Conservation (phyloP, 2,797 vertebrate species). For the Pitangus sulphuratus region DNA sequence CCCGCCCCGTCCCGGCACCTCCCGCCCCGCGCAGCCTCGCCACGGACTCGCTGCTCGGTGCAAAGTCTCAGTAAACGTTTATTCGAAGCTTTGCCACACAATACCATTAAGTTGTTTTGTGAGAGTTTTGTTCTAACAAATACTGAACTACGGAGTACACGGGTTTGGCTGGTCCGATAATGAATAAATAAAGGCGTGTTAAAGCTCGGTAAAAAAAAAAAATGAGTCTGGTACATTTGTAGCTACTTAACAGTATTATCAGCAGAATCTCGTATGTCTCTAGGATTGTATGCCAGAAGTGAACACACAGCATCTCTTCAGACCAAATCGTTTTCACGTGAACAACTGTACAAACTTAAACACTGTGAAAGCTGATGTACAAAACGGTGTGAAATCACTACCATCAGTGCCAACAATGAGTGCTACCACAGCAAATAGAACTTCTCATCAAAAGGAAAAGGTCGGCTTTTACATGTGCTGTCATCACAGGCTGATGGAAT, state of each 20-base stretch:
- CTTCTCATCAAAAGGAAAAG: background rate
- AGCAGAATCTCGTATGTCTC: background rate
- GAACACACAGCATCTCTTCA: background rate
- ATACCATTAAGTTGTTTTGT: slow-evolving; percentile 50
- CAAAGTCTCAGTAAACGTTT: slow-evolving; percentile 67
- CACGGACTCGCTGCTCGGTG: background rate
- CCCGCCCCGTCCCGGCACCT: fast-evolving
- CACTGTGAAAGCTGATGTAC: slow-evolving; percentile 16
- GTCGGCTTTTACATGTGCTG: background rate
- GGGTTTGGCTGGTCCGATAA: slow-evolving; percentile 34
- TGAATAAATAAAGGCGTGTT: slow-evolving; percentile 65
- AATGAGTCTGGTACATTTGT: slow-evolving; percentile 2
- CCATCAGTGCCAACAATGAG: background rate
- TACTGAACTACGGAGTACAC: slow-evolving; percentile 33
- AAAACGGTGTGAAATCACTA: background rate
- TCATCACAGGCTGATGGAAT: background rate
- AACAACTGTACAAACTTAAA: slow-evolving; percentile 23
- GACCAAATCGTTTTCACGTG: background rate
- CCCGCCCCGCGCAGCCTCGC: background rate
- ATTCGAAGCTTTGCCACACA: slow-evolving; percentile 71
- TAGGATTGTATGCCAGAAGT: background rate
- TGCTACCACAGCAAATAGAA: background rate
- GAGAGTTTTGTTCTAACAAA: slow-evolving; percentile 66
- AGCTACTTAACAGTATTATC: background rate
- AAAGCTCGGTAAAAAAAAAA: slow-evolving; percentile 42